Base-by-base conservation (phyloP, 2,113 vertebrate genomes). In the Condylura cristata region DNA sequence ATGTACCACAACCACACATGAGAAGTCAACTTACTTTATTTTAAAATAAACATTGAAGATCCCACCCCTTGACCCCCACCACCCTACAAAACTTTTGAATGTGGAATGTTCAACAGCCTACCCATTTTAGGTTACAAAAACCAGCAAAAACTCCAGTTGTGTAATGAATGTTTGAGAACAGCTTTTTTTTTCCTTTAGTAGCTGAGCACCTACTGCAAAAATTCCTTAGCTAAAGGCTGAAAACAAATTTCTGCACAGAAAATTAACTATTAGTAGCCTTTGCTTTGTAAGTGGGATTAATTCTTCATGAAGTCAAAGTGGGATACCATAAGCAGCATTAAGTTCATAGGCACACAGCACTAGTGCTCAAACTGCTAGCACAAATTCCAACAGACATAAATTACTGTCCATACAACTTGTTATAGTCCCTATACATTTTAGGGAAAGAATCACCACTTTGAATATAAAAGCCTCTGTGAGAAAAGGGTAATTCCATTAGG, bases 1-100 rank as follows among this genome's bases (percentile, higher is more conserved):
- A 97, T 93, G 88, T 94, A 96, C 96, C 96, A 97, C 96, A 97
- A 96, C 94, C 97, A 98, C 94, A 89, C 91, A 98, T 94, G 93
- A 97, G 91, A 83, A 60, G 93, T 96, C 96, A 85, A 97, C 66
- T 94, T 75, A 20, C 18, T 96, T 96, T 96, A 96, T 97, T 97
- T 95, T 95, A 97, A 93, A 95, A 51, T 95, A 94, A 97, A 97
- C 96, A 97, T 2, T 86, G 76, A 95, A 63, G 92, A 90, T 32
- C 3, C 56, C 94, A 63, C 74, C 17, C 53, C 94, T 44, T 39
- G 65, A 74, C 92, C 70, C 96, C 96, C 84, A 94, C 71, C 95
- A 96, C 96, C 95, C 95, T 97, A 97, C 92, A 97, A 97, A 96
- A 93, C 24, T 84, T 91, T 2, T 94, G 87, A 92, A 93, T 97